These are phyloP conservation scores for Bhutanitis thaidina DNA, from an alignment of 2,888 invertebrate species.

Conservation along the genomic window DNA sequence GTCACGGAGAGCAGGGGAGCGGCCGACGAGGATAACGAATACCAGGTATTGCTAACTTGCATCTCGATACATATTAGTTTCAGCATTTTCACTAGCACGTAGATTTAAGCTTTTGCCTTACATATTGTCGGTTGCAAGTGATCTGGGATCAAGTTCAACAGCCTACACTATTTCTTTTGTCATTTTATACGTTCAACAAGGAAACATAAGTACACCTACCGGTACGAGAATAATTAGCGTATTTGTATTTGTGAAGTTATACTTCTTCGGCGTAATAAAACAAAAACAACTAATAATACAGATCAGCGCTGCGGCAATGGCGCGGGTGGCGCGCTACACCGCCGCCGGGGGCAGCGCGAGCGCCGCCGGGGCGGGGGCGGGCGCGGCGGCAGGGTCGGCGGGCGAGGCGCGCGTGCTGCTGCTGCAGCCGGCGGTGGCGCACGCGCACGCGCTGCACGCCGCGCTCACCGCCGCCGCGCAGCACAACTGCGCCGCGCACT, in stretches of 20 bases:
- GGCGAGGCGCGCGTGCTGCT: conserved; percentile 38
- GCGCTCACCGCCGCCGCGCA: conserved; percentile 46
- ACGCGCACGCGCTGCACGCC: conserved; percentile 46
- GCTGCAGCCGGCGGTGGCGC: conserved; percentile 40
- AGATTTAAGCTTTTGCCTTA: too few relatives aligned
- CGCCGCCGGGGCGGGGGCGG: not conserved
- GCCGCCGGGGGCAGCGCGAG: conserved; percentile 37
- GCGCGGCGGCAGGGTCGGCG: conserved; percentile 3
- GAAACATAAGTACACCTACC: too few relatives aligned
- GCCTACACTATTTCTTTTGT: too few relatives aligned
- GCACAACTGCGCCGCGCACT: conserved; percentile 49
- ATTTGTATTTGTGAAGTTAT: too few relatives aligned
- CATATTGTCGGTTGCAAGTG: too few relatives aligned
- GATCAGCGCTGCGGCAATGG: conserved; percentile 61
- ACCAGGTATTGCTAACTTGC: conserved; percentile 39
- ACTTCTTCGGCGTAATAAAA: too few relatives aligned
- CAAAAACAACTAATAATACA: too few relatives aligned
- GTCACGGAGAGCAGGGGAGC: conserved; percentile 25
- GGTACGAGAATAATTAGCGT: too few relatives aligned
- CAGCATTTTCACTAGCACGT: too few relatives aligned
- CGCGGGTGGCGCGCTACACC: conserved; percentile 64
- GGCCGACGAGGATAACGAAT: conserved; percentile 49
- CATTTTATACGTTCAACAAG: too few relatives aligned
- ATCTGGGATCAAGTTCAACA: too few relatives aligned
- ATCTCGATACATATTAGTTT: too few relatives aligned